Evolutionary conservation across 2,888 invertebrate species (phyloP).

Genomic region (Caenorhabditis sp.): DNA sequence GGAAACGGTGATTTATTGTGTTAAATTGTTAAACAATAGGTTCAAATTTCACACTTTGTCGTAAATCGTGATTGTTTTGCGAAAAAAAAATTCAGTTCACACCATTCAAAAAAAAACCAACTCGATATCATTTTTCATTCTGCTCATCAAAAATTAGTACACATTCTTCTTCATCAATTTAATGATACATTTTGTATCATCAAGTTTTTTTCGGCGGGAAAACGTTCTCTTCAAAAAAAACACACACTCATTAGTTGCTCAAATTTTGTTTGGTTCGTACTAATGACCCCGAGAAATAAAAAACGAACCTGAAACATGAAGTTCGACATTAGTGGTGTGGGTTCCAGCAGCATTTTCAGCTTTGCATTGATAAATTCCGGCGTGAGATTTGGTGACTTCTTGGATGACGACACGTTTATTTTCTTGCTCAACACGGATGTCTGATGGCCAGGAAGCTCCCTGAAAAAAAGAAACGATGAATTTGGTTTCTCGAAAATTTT

Average conservation of each 20-base stretch:
- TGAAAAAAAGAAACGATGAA: slow-evolving; percentile 4
- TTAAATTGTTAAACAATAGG: slow-evolving; percentile 1
- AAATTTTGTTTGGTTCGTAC: not conserved
- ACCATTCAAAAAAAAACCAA: slow-evolving; percentile 4
- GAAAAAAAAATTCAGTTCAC: too few relatives aligned
- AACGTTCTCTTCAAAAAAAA: not conserved
- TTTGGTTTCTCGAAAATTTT: not conserved
- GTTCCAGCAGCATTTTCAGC: slow-evolving; percentile 43
- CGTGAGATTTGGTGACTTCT: slow-evolving; percentile 34
- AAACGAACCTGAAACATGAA: slow-evolving; percentile 49
- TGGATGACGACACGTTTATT: slow-evolving; percentile 26
- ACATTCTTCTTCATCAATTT: not conserved
- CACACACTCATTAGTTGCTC: not conserved
- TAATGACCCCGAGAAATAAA: not conserved
- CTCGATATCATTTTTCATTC: not conserved
- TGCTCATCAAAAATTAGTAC: slow-evolving; percentile 1
- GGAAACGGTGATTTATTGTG: slow-evolving; percentile 20
- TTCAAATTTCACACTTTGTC: slow-evolving; percentile 25
- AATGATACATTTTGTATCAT: not conserved
- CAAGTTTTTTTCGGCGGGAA: not conserved
- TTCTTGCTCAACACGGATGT: slow-evolving; percentile 26
- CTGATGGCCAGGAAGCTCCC: slow-evolving; percentile 32
- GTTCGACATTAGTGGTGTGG: slow-evolving; percentile 30
- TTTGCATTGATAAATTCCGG: slow-evolving; percentile 46
- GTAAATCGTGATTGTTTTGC: too few relatives aligned